Evolutionary conservation across 2,888 invertebrate species (phyloP).

Genomic region (Caenorhabditis parvicauda): DNA sequence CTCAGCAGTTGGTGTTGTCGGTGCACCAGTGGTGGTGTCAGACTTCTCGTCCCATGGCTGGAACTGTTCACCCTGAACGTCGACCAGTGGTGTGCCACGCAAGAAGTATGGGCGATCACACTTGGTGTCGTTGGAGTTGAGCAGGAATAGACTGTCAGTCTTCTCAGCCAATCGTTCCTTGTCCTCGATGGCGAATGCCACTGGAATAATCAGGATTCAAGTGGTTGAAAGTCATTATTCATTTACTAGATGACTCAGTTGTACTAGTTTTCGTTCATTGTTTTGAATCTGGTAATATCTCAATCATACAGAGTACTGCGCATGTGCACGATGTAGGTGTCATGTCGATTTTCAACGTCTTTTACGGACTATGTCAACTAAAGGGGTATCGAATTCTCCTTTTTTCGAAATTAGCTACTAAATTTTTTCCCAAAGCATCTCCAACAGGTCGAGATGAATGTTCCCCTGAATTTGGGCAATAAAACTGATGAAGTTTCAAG

Average conservation of each 20-base stretch:
- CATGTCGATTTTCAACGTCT: too few relatives aligned
- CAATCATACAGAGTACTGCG: too few relatives aligned
- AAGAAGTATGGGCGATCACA: constrained; percentile 61
- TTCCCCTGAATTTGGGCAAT: too few relatives aligned
- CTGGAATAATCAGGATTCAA: constrained; percentile 29
- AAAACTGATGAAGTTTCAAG: too few relatives aligned
- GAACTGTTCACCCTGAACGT: constrained; percentile 23
- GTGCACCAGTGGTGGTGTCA: constrained; percentile 47
- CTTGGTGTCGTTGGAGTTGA: constrained; percentile 45
- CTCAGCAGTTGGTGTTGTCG: constrained; percentile 34
- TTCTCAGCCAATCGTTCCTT: constrained; percentile 39
- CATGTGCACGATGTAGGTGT: too few relatives aligned
- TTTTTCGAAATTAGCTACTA: too few relatives aligned
- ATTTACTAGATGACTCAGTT: not conserved
- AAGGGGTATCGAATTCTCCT: too few relatives aligned
- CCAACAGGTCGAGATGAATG: too few relatives aligned
- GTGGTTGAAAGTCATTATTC: not conserved
- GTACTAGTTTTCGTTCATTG: not conserved
- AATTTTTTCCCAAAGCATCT: too few relatives aligned
- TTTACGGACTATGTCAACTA: too few relatives aligned
- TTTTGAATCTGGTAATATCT: not conserved
- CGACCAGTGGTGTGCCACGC: constrained; percentile 19
- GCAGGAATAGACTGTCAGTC: constrained; percentile 37
- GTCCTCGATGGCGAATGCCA: constrained; percentile 41
- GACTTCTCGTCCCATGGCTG: constrained; percentile 41